phyloP scores from a whole-genome alignment of 1,140 invertebrate species.

The Diorhabda sublineata region DNA sequence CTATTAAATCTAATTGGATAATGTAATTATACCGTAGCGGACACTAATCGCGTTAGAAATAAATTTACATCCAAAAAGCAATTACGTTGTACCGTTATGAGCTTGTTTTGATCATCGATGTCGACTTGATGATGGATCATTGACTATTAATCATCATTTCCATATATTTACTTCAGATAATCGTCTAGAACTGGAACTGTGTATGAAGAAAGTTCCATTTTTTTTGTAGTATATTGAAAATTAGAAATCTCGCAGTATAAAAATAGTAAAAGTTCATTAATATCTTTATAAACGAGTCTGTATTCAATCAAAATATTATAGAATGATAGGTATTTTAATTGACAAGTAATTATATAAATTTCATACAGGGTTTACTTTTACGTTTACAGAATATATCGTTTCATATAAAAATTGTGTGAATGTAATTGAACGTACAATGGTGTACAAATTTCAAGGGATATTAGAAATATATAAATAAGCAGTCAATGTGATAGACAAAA shows the following conservation, averaged over 20 bases:
- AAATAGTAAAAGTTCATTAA: conserved; percentile 4
- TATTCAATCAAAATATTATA: too few species aligned
- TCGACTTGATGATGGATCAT: neutral
- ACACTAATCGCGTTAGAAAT: neutral
- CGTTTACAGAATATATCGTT: too few species aligned
- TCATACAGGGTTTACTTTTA: too few species aligned
- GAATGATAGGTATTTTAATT: too few species aligned
- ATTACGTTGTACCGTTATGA: neutral
- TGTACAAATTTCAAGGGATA: too few species aligned
- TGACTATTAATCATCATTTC: neutral
- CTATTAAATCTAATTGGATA: neutral
- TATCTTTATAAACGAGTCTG: neutral
- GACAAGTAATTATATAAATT: too few species aligned
- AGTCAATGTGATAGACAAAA: too few species aligned
- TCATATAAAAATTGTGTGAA: too few species aligned
- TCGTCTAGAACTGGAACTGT: neutral
- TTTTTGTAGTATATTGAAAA: neutral
- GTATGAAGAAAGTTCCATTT: neutral
- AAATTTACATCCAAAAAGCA: conserved; percentile 1
- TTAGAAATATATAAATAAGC: too few species aligned
- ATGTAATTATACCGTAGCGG: neutral
- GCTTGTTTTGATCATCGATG: neutral
- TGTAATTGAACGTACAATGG: too few species aligned
- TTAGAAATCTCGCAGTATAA: neutral
- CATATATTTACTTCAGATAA: neutral